Evolutionary conservation across 2,888 invertebrate genomes (phyloP), one percentile per base, ranked within the genome.

Genomic region (Nasonia oneida): DNA sequence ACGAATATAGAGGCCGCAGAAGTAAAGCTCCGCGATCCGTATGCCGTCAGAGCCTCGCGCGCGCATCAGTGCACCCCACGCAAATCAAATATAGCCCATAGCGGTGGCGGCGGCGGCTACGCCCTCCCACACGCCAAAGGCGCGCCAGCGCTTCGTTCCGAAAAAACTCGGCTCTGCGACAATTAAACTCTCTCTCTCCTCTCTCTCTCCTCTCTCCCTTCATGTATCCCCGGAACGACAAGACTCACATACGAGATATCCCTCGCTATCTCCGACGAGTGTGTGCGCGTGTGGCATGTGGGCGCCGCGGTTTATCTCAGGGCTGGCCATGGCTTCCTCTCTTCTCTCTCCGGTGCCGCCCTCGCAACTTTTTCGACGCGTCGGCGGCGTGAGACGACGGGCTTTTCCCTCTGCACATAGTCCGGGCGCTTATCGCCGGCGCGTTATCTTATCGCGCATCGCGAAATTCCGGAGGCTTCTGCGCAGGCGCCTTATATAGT

Each of bases 361-460:
- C 73, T 74, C 73, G 73, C 73, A 74, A 29, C 42, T 50, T 74
- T 74, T 74, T 50, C 74, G 29, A 29, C 50, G 47, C 23, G 29
- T 18, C 23, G 29, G 29, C 79, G 73, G 18, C 33, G 18, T 18
- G 12, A 37, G 37, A 64, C 39, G 39, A 42, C 18, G 71, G 39
- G 23, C 18, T 70, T 70, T 37, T 70, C 70, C 37, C 70, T 70
- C 37, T 37, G 4, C 37, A 37, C 4, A 37, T 37, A 4, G 37
- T 37, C 33, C 5, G 6, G 2, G 39, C 18, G 8, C 39, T 71
- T 71, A 71, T 71, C 71, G 39, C 39, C 5, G 2, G 3, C n/a
- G 71, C 71, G 71, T 42, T 71, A 71, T 71, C 71, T 71, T 42
- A 42, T 71, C 71, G 71, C 15, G n/a, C 23, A 5, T 18, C 57